Evolutionary conservation across 2,888 invertebrate genomes (phyloP).

Genomic region (Suillia variegata): DNA sequence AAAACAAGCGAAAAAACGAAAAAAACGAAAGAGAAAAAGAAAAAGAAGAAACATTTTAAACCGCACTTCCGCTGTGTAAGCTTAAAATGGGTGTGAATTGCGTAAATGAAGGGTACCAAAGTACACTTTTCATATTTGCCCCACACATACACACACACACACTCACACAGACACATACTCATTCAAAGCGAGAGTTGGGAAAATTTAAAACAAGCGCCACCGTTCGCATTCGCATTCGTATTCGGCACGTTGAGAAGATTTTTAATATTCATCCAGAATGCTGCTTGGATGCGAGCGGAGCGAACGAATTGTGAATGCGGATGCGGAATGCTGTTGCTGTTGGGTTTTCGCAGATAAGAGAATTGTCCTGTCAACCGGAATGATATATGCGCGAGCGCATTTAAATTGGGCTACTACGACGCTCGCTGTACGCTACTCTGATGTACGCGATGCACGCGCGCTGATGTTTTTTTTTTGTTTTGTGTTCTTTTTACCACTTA

Average conservation of each 20-base stretch:
- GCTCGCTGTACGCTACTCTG: too few relatives aligned
- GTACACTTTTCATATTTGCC: background rate
- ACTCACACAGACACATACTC: background rate
- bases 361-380: conserved; percentile 73
- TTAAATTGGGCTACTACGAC: conserved; percentile 62
- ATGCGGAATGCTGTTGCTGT: conserved; percentile 51
- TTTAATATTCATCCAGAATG: conserved; percentile 26
- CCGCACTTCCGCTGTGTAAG: conserved; percentile 2
- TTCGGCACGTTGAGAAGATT: conserved; percentile 10
- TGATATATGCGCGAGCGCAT: conserved; percentile 68
- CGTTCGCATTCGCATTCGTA: background rate
- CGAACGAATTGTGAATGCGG: too few relatives aligned
- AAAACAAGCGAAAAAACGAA: too few relatives aligned
- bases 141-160: background rate
- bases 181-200: background rate
- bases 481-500: conserved; percentile 18
- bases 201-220: conserved; percentile 4
- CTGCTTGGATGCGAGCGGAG: too few relatives aligned
- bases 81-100: conserved; percentile 8
- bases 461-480: conserved; percentile 28
- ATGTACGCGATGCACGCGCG: conserved; percentile 5
- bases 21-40: too few relatives aligned
- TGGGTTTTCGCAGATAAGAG: conserved; percentile 66
- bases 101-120: conserved; percentile 4
- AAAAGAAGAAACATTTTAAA: background rate